These are phyloP conservation scores for Bettongia penicillata DNA, from an alignment of 2,113 vertebrate species.

Conservation along the genomic window DNA sequence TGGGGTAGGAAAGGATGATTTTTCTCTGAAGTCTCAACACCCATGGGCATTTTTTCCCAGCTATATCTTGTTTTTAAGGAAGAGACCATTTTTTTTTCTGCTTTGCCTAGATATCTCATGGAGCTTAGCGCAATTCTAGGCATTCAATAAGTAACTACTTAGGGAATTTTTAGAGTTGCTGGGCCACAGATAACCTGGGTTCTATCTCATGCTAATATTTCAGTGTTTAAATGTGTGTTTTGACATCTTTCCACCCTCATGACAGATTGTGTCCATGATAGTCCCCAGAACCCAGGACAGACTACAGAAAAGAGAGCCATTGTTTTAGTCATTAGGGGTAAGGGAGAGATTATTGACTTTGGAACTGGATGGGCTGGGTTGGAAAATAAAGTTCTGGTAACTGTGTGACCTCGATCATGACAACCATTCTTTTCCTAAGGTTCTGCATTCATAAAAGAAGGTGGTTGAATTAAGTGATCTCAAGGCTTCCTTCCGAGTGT, in stretches of 20 bases:
- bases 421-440: too few relatives aligned
- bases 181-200: background rate
- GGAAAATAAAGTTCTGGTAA: too few relatives aligned
- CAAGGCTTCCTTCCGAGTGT: accelerated
- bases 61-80: background rate
- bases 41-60: background rate
- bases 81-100: slow-evolving; percentile 21
- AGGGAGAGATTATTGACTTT: background rate
- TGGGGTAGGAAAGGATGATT: background rate
- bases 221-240: slow-evolving; percentile 18
- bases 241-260: too few relatives aligned
- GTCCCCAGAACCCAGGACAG: too few relatives aligned
- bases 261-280: too few relatives aligned
- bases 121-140: background rate
- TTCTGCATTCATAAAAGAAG: too few relatives aligned
- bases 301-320: too few relatives aligned
- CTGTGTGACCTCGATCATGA: too few relatives aligned
- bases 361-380: background rate
- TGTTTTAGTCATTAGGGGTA: too few relatives aligned
- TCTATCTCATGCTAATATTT: background rate
- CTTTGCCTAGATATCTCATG: background rate
- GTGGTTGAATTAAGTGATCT: background rate
- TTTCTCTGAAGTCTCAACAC: background rate
- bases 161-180: background rate
- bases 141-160: background rate